These are phyloP conservation scores for Moxostoma hubbsi DNA, from an alignment of 2,797 vertebrate species.

Conservation along the genomic window DNA sequence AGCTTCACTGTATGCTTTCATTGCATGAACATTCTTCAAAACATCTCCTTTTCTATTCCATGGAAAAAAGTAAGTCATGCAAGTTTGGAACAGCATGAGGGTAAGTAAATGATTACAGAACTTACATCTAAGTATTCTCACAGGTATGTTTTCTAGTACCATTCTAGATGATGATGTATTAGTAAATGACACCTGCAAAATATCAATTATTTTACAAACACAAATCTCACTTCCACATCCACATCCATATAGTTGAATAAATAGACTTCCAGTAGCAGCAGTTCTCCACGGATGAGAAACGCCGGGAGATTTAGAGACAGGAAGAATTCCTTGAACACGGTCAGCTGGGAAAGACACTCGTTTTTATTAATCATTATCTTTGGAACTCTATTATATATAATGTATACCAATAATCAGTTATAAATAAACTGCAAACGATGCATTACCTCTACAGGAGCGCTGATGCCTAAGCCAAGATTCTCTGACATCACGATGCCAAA, in stretches of 20 bases:
- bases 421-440: not conserved
- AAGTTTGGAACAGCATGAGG: too few relatives aligned
- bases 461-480: conserved; percentile 81
- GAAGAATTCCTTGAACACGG: conserved; percentile 87
- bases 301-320: conserved; percentile 86
- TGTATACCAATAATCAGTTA: not conserved
- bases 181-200: too few relatives aligned
- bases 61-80: too few relatives aligned
- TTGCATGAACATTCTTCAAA: too few relatives aligned
- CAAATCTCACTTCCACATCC: conserved; percentile 75
- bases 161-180: too few relatives aligned
- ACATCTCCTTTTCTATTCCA: too few relatives aligned
- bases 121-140: too few relatives aligned
- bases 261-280: conserved; percentile 86
- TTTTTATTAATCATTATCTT: not conserved
- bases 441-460: conserved; percentile 79
- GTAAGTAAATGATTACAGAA: too few relatives aligned
- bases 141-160: too few relatives aligned
- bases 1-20: too few relatives aligned
- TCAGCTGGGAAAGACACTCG: conserved; percentile 74
- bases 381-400: not conserved
- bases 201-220: not conserved
- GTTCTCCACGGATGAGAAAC: conserved; percentile 86
- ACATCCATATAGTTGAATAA: conserved; percentile 87
- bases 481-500: conserved; percentile 88